phyloP scores from a whole-genome alignment of 2,888 invertebrate species.

The Schrankia costaestrigalis region DNA sequence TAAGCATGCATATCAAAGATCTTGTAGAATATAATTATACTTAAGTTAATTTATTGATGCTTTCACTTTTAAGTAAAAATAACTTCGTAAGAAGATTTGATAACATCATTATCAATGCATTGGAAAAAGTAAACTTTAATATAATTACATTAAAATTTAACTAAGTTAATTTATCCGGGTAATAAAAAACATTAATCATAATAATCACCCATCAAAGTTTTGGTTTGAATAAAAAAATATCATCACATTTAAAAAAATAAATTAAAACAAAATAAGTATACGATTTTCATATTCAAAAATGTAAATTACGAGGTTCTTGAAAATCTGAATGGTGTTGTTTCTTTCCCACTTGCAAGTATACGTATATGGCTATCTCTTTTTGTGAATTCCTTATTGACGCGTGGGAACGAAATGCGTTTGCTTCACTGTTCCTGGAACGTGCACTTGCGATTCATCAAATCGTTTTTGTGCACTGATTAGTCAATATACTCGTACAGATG shows the following conservation, averaged over 20 bases:
- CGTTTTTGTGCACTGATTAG: conserved; percentile 47
- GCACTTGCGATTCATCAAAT: conserved; percentile 65
- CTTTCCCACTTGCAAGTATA: conserved; percentile 26
- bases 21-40: no score
- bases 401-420: conserved; percentile 70
- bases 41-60: no score
- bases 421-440: conserved; percentile 64
- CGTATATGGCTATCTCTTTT: conserved; percentile 35
- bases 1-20: no score
- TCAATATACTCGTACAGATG: conserved; percentile 30
- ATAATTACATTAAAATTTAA: no score
- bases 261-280: background rate
- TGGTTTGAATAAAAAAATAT: conserved; percentile 2
- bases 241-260: background rate
- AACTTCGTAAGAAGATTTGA: no score
- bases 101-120: no score
- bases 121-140: no score
- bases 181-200: conserved; percentile 1
- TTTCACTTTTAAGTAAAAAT: no score
- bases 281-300: conserved; percentile 19
- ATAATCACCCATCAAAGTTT: background rate
- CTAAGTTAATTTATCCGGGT: no score
- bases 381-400: conserved; percentile 55
- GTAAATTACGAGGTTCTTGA: background rate
- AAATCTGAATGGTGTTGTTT: conserved; percentile 29